These are phyloP conservation scores for Mimumesa dahlbomi DNA, from an alignment of 2,888 invertebrate genomes.

Conservation along the genomic window DNA sequence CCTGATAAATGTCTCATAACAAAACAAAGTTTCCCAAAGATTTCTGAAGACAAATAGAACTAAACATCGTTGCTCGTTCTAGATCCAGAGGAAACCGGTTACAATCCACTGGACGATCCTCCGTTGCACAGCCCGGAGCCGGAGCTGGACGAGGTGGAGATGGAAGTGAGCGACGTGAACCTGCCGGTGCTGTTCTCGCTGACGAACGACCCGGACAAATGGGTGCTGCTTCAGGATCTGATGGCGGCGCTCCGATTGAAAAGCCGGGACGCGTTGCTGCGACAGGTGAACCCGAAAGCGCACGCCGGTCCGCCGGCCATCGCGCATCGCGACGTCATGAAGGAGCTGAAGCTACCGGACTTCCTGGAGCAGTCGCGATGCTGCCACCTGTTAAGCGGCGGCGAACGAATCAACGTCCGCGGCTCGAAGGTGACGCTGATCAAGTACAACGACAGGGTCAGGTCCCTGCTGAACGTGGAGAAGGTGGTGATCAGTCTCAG, in stretches of 20 bases:
- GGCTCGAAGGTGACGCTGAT: constrained; percentile 91
- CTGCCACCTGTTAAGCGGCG: constrained; percentile 88
- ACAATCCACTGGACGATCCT: constrained; percentile 83
- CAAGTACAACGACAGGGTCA: constrained; percentile 91
- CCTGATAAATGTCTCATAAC: no score
- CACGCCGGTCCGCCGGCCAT: constrained; percentile 83
- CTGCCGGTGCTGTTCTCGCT: constrained; percentile 91
- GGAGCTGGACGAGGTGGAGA: constrained; percentile 85
- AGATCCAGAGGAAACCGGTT: constrained; percentile 81
- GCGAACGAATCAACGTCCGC: constrained; percentile 89
- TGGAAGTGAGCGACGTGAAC: constrained; percentile 90
- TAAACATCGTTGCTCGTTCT: neutral
- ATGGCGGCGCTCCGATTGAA: constrained; percentile 89
- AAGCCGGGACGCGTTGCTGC: constrained; percentile 89
- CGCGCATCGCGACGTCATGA: constrained; percentile 80
- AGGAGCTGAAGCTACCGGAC: constrained; percentile 89
- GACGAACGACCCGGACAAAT: constrained; percentile 84
- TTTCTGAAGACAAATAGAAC: no score
- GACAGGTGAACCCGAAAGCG: constrained; percentile 84
- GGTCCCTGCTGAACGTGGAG: constrained; percentile 91
- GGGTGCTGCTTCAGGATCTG: constrained; percentile 91
- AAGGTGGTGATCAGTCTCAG: constrained; percentile 85
- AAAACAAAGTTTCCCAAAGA: no score
- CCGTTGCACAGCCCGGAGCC: constrained; percentile 79
- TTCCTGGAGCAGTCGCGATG: constrained; percentile 91